Conservation (phyloP, 2,113 vertebrate species). For the Monopterus albus region DNA sequence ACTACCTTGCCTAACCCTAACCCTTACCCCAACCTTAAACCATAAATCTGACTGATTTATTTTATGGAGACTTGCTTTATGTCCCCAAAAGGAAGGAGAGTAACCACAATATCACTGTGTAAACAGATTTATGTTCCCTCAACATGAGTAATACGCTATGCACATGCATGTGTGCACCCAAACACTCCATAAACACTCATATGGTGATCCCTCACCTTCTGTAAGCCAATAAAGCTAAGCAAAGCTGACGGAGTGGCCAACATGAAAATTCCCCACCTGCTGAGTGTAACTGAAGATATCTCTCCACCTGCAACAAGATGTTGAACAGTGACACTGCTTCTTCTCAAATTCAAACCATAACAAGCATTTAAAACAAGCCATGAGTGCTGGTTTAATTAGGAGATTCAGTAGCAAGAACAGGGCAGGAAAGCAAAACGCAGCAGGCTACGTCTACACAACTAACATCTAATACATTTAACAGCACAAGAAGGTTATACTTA, state of each 20-base stretch:
- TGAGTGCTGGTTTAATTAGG: conserved; percentile 1
- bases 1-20: too few relatives aligned
- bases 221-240: neutral
- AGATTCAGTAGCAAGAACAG: neutral
- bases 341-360: conserved; percentile 34
- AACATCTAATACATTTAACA: too few relatives aligned
- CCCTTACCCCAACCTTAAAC: too few relatives aligned
- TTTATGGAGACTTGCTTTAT: too few relatives aligned
- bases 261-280: conserved; percentile 5
- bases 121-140: too few relatives aligned
- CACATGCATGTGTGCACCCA: neutral
- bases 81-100: too few relatives aligned
- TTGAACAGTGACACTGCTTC: conserved; percentile 26
- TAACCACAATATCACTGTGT: too few relatives aligned
- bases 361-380: conserved; percentile 22
- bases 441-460: neutral
- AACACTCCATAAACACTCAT: neutral
- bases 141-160: too few relatives aligned
- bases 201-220: neutral
- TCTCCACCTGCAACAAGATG: conserved; percentile 39
- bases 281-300: conserved; percentile 36
- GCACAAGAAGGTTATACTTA: too few relatives aligned
- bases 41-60: too few relatives aligned
- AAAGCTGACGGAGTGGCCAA: conserved; percentile 16
- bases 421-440: conserved; percentile 8